Conservation (phyloP, 2,113 vertebrate species). For the Hippocampus zosterae region DNA sequence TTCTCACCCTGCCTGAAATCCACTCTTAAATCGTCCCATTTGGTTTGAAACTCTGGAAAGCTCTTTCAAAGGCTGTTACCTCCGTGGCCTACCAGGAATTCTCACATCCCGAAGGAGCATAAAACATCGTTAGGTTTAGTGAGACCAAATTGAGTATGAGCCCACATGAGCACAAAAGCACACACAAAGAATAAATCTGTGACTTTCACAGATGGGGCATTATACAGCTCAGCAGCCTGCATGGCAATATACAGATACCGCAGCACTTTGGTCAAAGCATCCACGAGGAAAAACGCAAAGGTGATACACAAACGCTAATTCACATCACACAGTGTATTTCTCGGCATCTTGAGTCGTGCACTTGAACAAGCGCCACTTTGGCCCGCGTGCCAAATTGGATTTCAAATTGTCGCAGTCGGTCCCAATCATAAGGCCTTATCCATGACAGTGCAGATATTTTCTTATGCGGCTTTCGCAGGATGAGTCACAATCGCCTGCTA, state of each 20-base stretch:
- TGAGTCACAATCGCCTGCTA: not conserved
- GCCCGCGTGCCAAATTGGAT: not conserved
- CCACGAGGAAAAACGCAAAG: not conserved
- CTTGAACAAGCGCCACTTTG: not conserved
- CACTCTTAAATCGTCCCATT: not conserved
- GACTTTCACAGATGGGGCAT: not conserved
- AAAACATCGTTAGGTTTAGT: not conserved
- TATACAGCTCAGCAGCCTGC: not conserved
- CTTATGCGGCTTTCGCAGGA: not conserved
- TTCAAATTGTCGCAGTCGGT: not conserved
- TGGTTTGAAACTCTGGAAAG: not conserved
- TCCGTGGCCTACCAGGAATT: not conserved
- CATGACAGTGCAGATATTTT: constrained; percentile 5
- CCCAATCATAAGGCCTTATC: not conserved
- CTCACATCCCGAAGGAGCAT: not conserved
- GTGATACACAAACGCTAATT: not conserved
- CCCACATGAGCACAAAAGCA: not conserved
- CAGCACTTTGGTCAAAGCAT: not conserved
- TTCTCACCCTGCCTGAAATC: constrained; percentile 1
- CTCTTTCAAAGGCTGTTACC: not conserved
- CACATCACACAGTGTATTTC: not conserved
- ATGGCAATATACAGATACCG: not conserved
- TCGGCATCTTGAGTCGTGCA: not conserved
- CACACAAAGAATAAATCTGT: not conserved
- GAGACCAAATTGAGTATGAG: not conserved